These are phyloP conservation scores for Polypedilum pembai DNA, from an alignment of 1,140 invertebrate species.

Conservation along the genomic window DNA sequence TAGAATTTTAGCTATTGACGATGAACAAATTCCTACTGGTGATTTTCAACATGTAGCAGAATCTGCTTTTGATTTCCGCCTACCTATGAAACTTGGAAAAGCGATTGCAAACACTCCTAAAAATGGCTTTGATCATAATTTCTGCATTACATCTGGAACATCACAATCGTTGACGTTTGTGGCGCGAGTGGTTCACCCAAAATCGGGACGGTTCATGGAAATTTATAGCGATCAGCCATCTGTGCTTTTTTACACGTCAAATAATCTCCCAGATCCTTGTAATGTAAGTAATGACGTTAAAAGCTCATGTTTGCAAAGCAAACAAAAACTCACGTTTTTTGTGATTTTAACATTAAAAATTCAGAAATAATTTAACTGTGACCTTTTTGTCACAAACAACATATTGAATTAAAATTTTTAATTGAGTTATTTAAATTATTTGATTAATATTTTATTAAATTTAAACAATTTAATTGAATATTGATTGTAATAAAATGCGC, in stretches of 20 bases:
- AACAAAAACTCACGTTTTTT: background rate
- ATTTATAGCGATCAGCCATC: conserved; percentile 63
- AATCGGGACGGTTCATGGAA: conserved; percentile 54
- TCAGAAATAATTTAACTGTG: conserved; percentile 2
- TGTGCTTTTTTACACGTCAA: conserved; percentile 62
- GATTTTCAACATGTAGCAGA: conserved; percentile 55
- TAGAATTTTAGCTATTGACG: conserved; percentile 64
- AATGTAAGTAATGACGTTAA: conserved; percentile 11
- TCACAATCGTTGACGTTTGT: conserved; percentile 32
- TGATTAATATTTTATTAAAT: too few relatives aligned
- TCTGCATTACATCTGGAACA: conserved; percentile 48
- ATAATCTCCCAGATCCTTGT: conserved; percentile 46
- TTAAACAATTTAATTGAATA: too few relatives aligned
- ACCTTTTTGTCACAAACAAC: background rate
- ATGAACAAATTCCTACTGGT: conserved; percentile 71
- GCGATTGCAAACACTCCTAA: conserved; percentile 44
- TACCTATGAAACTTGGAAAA: conserved; percentile 48
- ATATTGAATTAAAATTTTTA: background rate
- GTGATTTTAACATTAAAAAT: conserved; percentile 30
- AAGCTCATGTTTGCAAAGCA: background rate
- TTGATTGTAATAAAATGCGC: too few relatives aligned
- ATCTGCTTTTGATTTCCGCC: conserved; percentile 62
- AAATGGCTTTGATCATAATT: conserved; percentile 73
- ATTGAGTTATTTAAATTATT: too few relatives aligned
- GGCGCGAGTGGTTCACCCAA: conserved; percentile 47